Base-by-base conservation (phyloP, 2,113 vertebrate species). In the Microtus ochrogaster region DNA sequence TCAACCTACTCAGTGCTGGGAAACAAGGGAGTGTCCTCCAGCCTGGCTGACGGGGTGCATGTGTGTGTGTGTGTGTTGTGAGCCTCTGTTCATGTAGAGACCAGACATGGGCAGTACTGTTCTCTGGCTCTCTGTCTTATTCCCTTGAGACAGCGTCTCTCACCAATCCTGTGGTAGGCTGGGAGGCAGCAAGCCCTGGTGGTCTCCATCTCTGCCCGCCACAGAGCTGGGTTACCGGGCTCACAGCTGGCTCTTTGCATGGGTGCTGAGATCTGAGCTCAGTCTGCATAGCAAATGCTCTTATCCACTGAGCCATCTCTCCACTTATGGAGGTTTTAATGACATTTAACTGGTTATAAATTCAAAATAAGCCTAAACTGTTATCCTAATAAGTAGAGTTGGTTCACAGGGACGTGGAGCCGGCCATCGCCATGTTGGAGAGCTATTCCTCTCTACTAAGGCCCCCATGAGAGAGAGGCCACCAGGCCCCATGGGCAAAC, bases 351-450 rank as follows among this genome's bases (percentile, higher is more conserved):
- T 17, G 26, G 26, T 63, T 83, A 47, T 85, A 85, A 8, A 49
- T 63, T 39, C 3, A 39, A 63, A 83, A 63, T 17, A 22, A 88
- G 68, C 47, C 49, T 49, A 63, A 66, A 73, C 26, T 11, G 21
- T 13, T 76, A 68, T 8, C n/a, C 2, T 30, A 63, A 65, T 39
- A 47, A 70, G 66, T 55, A 19, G 19, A 74, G 5, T 30, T 17
- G 21, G 10, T 24, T 66, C 10, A 63, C 4, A 72, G 49, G 26
- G 13, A 7, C 10, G 21, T 0, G 0, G 14, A 55, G 19, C 7
- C 5, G 24, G 65, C 26, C 26, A 19, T 26, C 10, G 26, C 63
- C 65, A 68, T 7, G 28, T 14, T 52, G 55, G 8, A 73, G 49
- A 78, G 68, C 24, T 65, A n/a, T 13, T 52, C 65, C 58, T 87